Evolutionary conservation across 2,888 invertebrate genomes (phyloP).

Genomic region (Eupeodes latifasciatus): DNA sequence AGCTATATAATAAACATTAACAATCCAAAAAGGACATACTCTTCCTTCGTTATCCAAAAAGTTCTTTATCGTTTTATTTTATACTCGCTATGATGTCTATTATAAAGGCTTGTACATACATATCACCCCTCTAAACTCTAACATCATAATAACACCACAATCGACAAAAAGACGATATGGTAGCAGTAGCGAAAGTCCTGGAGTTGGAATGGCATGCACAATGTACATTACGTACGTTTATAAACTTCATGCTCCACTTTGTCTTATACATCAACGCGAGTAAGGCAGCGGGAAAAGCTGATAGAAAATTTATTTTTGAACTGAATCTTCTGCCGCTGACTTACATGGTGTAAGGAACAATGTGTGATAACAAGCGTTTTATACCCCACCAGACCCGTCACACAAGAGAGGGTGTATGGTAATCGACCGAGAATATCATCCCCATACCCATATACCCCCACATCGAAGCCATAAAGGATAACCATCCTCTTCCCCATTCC

Average conservation of each 20-base stretch:
- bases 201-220: neutral
- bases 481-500: constrained; percentile 16
- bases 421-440: constrained; percentile 68
- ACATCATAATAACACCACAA: constrained; percentile 59
- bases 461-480: constrained; percentile 33
- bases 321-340: constrained; percentile 49
- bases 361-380: constrained; percentile 74
- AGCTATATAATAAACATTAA: constrained; percentile 42
- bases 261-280: neutral
- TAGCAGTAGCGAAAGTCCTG: neutral
- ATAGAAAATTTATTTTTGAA: constrained; percentile 28
- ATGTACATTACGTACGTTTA: neutral
- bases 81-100: constrained; percentile 31
- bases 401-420: constrained; percentile 42
- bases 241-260: constrained; percentile 66
- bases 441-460: neutral
- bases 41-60: neutral
- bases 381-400: constrained; percentile 13
- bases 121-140: constrained; percentile 15
- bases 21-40: constrained; percentile 54
- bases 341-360: constrained; percentile 62
- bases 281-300: constrained; percentile 1
- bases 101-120: neutral
- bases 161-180: neutral
- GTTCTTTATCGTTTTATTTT: constrained; percentile 68